Evolutionary conservation across 2,113 vertebrate genomes (phyloP), one percentile per base, ranked within the genome.

Genomic region (Lamprologus tigripictilis): DNA sequence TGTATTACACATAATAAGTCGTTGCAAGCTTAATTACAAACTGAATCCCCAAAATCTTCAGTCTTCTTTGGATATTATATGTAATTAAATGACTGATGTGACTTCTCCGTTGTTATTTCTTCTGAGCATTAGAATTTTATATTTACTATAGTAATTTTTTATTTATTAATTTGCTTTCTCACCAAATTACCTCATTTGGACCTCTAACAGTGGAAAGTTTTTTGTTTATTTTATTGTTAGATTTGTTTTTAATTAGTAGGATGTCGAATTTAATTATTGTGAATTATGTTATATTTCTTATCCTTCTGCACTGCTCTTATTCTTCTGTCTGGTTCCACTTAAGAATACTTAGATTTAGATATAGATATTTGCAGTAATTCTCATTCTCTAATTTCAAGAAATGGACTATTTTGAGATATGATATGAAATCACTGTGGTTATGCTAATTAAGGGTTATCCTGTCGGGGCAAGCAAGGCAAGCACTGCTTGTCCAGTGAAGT

Each of bases 281-380:
- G 4, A 61, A 33, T 61, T 19, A 9, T 14, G 28, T 33, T 61
- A 9, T 61, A 17, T 33, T 61, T 33, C 58, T 33, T 61, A 0
- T 61, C 11, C 9, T 68, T n/a, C 33, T n/a, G 6, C 63, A 37
- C 61, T 68, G 63, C n/a, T 71, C 33, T 37, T 2, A 21, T 40
- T 68, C 7, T 68, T 12, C 61, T 66, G 61, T 63, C 16, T 33
- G 28, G 28, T 63, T 33, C 57, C 1, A 63, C 28, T 63, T 0
- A 63, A 33, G 28, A 63, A 19, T 63, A 63, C 28, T 33, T 63
- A 33, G 5, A 63, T 33, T 0, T 63, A 33, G 0, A 57, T 57
- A 57, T 28, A 57, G 55, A 63, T 63, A 35, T 63, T 71, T 71
- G 37, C n/a, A 40, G 33, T 21, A 14, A 21, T 21, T 37, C n/a